Evolutionary conservation across 2,797 vertebrate species (phyloP).

Genomic region (Onychomys leucogaster): DNA sequence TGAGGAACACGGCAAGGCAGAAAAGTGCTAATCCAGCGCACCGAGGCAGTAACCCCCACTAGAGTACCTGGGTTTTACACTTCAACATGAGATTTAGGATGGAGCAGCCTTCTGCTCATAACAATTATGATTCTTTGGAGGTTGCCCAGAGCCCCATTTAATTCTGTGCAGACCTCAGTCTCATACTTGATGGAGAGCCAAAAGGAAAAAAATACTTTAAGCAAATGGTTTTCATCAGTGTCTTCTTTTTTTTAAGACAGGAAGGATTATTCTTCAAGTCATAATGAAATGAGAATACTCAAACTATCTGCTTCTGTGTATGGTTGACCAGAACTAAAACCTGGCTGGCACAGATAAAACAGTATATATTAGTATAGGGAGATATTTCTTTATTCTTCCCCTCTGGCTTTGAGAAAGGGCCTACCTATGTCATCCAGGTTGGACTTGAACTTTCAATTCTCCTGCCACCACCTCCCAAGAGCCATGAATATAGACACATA

Average conservation of each 20-base stretch:
- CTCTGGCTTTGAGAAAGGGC: not conserved
- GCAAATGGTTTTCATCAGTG: conserved; percentile 57
- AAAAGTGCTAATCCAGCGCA: not conserved
- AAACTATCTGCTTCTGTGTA: not conserved
- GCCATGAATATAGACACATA: not conserved
- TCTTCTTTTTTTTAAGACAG: conserved; percentile 33
- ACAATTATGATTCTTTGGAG: not conserved
- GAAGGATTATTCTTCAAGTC: not conserved
- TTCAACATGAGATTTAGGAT: not conserved
- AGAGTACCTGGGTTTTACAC: not conserved
- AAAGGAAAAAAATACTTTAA: conserved; percentile 39
- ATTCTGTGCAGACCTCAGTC: conserved; percentile 32
- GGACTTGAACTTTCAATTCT: not conserved
- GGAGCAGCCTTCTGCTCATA: not conserved
- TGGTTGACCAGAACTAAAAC: not conserved
- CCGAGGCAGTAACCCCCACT: not conserved
- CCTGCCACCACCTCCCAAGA: not conserved
- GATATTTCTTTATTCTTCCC: not conserved
- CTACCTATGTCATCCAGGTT: not conserved
- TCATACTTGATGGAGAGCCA: conserved; percentile 71
- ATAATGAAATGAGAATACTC: not conserved
- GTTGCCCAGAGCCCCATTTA: conserved; percentile 39
- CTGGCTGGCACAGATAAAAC: not conserved
- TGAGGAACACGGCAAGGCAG: not conserved
- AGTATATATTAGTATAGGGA: not conserved